phyloP scores from a whole-genome alignment of 2,113 vertebrate genomes.

The Micromys minutus region DNA sequence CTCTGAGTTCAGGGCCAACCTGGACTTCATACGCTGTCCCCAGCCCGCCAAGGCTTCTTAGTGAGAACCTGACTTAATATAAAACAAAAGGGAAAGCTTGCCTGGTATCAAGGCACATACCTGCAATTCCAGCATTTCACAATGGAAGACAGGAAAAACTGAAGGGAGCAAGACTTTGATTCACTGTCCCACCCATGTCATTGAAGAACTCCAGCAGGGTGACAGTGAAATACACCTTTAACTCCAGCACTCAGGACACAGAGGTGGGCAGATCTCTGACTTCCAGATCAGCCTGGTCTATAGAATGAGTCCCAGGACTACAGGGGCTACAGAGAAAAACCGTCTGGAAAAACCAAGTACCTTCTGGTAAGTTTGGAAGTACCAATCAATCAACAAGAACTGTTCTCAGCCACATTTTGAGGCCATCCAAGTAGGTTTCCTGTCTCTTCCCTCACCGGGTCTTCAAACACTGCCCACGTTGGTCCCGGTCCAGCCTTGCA shows the following conservation, averaged over 20 bases:
- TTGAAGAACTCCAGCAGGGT: not conserved
- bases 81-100: not conserved
- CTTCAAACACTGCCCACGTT: conserved; percentile 17
- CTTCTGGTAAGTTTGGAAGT: conserved; percentile 59
- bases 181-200: not conserved
- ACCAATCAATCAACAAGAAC: conserved; percentile 65
- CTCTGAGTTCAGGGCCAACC: not conserved
- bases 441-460: not conserved
- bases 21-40: not conserved
- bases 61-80: not conserved
- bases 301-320: not conserved
- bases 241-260: not conserved
- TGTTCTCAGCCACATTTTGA: conserved; percentile 24
- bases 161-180: not conserved
- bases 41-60: not conserved
- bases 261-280: not conserved
- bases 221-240: not conserved
- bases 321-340: not conserved
- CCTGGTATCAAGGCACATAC: not conserved
- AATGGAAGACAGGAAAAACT: not conserved
- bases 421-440: conserved; percentile 27
- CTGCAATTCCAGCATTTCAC: not conserved
- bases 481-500: conserved; percentile 58
- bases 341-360: not conserved
- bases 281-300: not conserved